Evolutionary conservation across 2,113 vertebrate genomes (phyloP), one percentile per base, ranked within the genome.

Genomic region (Nothoprocta pentlandii): DNA sequence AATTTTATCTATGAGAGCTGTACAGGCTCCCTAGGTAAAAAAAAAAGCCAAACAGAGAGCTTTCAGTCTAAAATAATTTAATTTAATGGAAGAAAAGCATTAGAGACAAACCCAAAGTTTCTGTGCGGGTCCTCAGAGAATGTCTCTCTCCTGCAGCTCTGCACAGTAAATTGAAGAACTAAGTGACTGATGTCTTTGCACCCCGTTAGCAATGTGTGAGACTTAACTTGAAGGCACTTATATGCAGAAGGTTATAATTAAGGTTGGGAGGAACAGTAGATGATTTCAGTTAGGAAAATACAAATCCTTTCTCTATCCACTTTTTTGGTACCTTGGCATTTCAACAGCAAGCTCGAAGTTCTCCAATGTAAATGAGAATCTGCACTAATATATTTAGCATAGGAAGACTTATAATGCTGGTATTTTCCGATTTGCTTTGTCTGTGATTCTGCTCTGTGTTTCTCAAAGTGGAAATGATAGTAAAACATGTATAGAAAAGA

Each of bases 1-100:
- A 81, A 69, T 73, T 80, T 3, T 58, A 26, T 92, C 82, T 95
- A 93, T 94, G 76, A 83, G 95, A 95, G 92, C 92, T 86, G 70
- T 49, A 76, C 28, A 58, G 28, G 69, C 79, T 93, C 87, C 61
- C 61, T 44, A 51, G 83, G 85, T 92, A 62, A 95, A 90, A 93
- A 88, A 93, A 62, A 95, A 90, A 93, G 61, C 82, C 85, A 93
- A 94, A 74, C 63, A 42, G 68, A 90, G 63, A 94, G 69, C 16
- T 84, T 93, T 64, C 80, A 71, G 76, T 68, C 77, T 78, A 1
- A 90, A 78, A 51, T 78, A 90, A 93, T 86, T 80, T 88, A 70
- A 80, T 86, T 94, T 93, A 59, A 53, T 68, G 47, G 61, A 93
- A 92, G 73, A 70, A 93, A 85, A 88, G 16, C 73, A 69, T 86